Conservation (phyloP, 2,888 invertebrate genomes). For the Choreutis nemorana region DNA sequence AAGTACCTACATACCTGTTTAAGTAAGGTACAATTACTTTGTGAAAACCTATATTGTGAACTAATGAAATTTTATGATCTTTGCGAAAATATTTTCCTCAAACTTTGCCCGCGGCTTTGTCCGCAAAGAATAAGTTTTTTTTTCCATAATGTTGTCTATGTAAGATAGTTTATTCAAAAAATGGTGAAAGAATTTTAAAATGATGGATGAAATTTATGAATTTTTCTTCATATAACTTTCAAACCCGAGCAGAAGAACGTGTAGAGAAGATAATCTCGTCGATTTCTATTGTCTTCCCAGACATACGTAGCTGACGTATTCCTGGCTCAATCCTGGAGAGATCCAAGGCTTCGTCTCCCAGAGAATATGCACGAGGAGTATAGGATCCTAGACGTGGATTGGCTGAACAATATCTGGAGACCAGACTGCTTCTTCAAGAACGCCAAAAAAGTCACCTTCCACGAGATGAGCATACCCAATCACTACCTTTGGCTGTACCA, state of each 20-base stretch:
- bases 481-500: constrained; percentile 92
- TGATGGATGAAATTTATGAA: too few relatives aligned
- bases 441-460: constrained; percentile 92
- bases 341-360: constrained; percentile 86
- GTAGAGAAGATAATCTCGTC: neutral
- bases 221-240: too few relatives aligned
- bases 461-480: constrained; percentile 94
- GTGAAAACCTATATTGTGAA: too few relatives aligned
- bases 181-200: neutral
- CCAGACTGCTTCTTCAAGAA: constrained; percentile 95
- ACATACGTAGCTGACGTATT: constrained; percentile 94
- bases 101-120: too few relatives aligned
- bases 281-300: constrained; percentile 64
- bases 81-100: too few relatives aligned
- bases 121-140: too few relatives aligned
- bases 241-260: too few relatives aligned
- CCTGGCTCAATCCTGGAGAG: constrained; percentile 91
- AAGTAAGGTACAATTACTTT: too few relatives aligned
- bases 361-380: constrained; percentile 95
- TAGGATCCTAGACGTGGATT: constrained; percentile 87
- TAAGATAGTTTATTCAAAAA: too few relatives aligned
- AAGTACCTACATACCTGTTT: too few relatives aligned
- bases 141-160: too few relatives aligned
- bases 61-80: too few relatives aligned
- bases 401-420: constrained; percentile 90